Evolutionary conservation across 2,888 invertebrate genomes (phyloP), one percentile per base, ranked within the genome.

Genomic region (Hydriomena furcata): DNA sequence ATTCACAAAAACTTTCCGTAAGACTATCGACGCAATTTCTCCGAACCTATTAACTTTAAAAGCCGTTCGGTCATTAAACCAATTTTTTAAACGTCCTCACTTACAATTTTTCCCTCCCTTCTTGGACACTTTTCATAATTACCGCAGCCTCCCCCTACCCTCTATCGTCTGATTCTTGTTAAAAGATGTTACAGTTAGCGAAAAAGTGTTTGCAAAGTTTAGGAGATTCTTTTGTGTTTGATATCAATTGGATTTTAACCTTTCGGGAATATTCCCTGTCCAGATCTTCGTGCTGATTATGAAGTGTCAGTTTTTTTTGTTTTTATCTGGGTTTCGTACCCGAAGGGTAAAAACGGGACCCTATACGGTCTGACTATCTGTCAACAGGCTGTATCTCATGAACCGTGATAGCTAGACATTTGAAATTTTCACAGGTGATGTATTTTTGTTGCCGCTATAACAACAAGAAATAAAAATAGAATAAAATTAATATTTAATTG

Each of bases 51-150:
- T 89, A 89, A 85, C 63, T 83, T 76, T 84, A 80, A 86, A 85
- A 85, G 86, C 85, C 76, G 78, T 78, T 79, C 73, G 79, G 81
- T 82, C 87, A 83, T 88, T 87, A 86, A 74, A 84, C 77, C 77
- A 71, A 73, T 82, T 85, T 88, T 89, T 84, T 82, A 79, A 85
- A 81, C 79, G 84, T 75, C 73, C 71, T 68, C 76, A 65, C 74
- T 73, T 69, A 76, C 78, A 75, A 80, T 82, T 84, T 85, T 82
- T 84, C 80, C n/a, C 77, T 67, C 76, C 40, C 82, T 65, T 58
- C 65, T 71, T 64, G 79, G 84, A 88, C 89, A 88, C 88, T 90
- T 87, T 88, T 87, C 88, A 85, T 87, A 88, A 89, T 90, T 87
- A 88, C 84, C 76, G 73, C 73, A 66, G 71, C 74, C 73, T 66